Conservation (phyloP, 2,797 vertebrate genomes). For the Amniataba percoides region DNA sequence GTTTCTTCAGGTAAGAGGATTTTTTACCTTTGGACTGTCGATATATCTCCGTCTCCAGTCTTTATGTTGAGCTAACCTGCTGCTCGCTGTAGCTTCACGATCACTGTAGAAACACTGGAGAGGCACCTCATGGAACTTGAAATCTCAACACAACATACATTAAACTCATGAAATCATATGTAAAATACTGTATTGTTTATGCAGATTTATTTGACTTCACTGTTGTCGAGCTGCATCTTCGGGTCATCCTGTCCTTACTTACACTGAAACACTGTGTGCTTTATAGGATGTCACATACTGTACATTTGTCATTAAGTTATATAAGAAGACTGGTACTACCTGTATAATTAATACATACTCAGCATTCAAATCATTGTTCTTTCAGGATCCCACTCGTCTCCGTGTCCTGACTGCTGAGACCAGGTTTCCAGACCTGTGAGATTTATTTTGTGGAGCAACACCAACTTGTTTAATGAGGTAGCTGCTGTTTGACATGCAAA, state of each 20-base stretch:
- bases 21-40: background rate
- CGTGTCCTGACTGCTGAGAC: conserved; percentile 36
- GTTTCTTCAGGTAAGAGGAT: background rate
- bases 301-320: background rate
- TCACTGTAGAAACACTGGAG: background rate
- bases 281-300: background rate
- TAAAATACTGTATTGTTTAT: too few relatives aligned
- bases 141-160: background rate
- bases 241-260: too few relatives aligned
- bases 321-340: background rate
- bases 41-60: background rate
- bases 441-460: background rate
- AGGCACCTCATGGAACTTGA: background rate
- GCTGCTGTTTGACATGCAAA: background rate
- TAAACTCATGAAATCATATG: too few relatives aligned
- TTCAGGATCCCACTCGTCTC: conserved; percentile 58
- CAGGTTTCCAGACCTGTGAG: conserved; percentile 55
- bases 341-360: background rate
- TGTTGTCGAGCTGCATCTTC: too few relatives aligned
- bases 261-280: background rate
- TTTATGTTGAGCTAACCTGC: background rate
- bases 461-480: background rate
- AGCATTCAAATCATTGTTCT: conserved; percentile 15
- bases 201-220: too few relatives aligned
- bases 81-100: background rate